phyloP scores from a whole-genome alignment of 2,113 vertebrate species.

The Rhinopithecus roxellana region DNA sequence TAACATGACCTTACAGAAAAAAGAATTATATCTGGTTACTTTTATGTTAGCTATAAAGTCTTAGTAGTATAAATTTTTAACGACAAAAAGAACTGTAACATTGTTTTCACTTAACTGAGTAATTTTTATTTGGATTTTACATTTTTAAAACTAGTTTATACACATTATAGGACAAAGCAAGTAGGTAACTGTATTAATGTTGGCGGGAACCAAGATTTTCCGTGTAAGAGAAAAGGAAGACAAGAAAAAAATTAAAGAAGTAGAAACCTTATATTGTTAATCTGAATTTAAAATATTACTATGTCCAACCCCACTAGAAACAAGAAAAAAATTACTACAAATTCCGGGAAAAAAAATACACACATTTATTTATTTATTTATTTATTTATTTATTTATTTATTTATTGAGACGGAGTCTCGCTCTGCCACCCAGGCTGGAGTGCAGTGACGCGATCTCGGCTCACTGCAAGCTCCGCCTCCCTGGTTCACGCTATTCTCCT shows the following conservation, averaged over 20 bases:
- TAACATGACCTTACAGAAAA: too few species aligned
- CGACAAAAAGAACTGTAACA: not conserved
- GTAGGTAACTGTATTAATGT: not conserved
- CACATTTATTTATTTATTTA: too few species aligned
- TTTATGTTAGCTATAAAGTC: not conserved
- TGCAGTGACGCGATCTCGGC: too few species aligned
- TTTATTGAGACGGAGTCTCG: too few species aligned
- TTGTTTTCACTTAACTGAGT: not conserved
- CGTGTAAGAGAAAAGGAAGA: not conserved
- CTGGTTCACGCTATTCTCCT: too few species aligned
- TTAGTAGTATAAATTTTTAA: not conserved
- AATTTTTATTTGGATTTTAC: not conserved
- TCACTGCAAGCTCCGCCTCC: too few species aligned
- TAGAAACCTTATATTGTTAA: not conserved
- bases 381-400: too few species aligned
- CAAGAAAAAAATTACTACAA: not conserved
- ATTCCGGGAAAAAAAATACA: not conserved
- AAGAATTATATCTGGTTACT: not conserved
- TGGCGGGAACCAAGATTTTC: not conserved
- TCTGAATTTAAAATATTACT: not conserved
- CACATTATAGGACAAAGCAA: not conserved
- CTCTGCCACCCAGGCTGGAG: too few species aligned
- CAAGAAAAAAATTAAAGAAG: not conserved
- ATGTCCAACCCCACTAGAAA: too few species aligned
- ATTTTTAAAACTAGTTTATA: not conserved